A percentile compares a stretch with the other conserved stretches of the same genome.
Conservation (phyloP, 2,888 invertebrate species). For the Zeuzera pyrina region DNA sequence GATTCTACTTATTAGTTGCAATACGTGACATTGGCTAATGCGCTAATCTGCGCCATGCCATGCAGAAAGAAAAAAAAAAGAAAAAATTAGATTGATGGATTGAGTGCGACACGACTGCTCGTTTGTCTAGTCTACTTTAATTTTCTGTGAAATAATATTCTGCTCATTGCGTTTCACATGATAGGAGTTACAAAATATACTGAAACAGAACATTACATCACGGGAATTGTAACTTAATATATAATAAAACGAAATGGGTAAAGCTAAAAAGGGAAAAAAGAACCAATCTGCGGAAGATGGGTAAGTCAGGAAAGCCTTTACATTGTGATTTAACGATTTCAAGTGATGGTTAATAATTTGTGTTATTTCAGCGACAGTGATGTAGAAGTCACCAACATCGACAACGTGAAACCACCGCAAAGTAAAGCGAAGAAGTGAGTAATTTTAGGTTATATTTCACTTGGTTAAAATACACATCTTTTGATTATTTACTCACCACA, state of each 20-base stretch:
- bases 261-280: conserved; percentile 88
- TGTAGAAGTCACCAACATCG: conserved; percentile 57
- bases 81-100: no score
- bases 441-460: conserved; percentile 44
- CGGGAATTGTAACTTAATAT: conserved; percentile 61
- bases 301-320: conserved; percentile 59
- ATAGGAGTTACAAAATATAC: conserved; percentile 57
- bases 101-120: no score
- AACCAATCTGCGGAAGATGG: conserved; percentile 81
- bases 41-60: no score
- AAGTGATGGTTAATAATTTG: conserved; percentile 14
- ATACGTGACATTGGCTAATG: no score
- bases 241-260: conserved; percentile 75
- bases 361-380: conserved; percentile 76
- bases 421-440: conserved; percentile 61
- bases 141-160: conserved; percentile 25
- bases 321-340: conserved; percentile 36
- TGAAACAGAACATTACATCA: conserved; percentile 43
- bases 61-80: no score
- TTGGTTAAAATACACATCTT: neutral
- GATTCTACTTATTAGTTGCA: no score
- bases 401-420: conserved; percentile 47
- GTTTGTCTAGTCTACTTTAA: no score
- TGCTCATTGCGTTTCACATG: conserved; percentile 63
- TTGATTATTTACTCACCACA: neutral